Evolutionary conservation across 2,888 invertebrate genomes (phyloP), one percentile per base, ranked within the genome.

Genomic region (Leptinotarsa rubiginosa): DNA sequence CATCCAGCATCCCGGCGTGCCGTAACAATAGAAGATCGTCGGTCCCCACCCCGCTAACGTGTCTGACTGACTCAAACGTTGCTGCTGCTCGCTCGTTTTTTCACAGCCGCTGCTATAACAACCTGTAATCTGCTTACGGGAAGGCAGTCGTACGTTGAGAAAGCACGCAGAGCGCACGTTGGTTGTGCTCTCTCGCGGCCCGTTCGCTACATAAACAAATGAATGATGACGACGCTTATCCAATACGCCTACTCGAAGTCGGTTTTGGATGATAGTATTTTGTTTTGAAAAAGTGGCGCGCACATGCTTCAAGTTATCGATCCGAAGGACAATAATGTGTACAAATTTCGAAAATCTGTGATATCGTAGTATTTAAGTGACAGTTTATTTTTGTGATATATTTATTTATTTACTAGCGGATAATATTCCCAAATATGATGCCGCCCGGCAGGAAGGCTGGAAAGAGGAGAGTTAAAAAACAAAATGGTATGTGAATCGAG

Each of bases 101-200:
- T 85, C 86, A 85, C 85, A 83, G 85, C 84, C 83, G 74, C 68
- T 80, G 82, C 85, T 86, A 86, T 86, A 87, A 87, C 87, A 87
- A 87, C 87, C 87, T 87, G 87, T 87, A 86, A 86, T 86, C 86
- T 84, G 80, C 80, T 78, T 74, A 80, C 80, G 81, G 79, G 79
- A 79, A 78, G 78, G 81, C 83, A 83, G 81, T 81, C 75, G 81
- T 62, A 62, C 41, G 79, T 80, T 80, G 77, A 78, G 72, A 52
- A 73, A 62, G 70, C 56, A 47, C 64, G 67, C 56, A 50, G 67
- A 47, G 31, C 18, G 25, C 20, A 59, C 47, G 52, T 13, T 68
- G 16, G 70, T 56, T 31, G 56, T 41, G n/a, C 47, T 62, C 70
- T 49, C 54, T 68, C 56, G 70, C 69, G 50, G 70, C 67, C 69